phyloP scores from a whole-genome alignment of 1,140 invertebrate genomes.

The Caenorhabditis remanei region DNA sequence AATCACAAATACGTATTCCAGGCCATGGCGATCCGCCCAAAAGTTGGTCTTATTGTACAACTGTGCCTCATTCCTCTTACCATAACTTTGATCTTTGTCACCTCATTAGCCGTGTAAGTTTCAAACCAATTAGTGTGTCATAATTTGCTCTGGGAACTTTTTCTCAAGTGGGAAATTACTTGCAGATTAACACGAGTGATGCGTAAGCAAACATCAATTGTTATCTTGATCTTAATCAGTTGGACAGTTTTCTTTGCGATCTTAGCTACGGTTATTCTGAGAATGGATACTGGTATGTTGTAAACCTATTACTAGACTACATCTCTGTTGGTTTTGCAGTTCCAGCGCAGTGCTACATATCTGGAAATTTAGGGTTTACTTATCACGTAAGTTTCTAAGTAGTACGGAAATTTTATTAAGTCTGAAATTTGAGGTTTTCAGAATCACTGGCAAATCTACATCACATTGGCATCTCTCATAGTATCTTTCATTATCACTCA shows the following conservation, averaged over 20 bases:
- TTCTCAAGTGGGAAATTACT: background rate
- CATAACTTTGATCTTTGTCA: background rate
- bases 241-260: background rate
- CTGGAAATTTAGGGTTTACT: background rate
- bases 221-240: conserved; percentile 44
- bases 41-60: background rate
- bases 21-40: background rate
- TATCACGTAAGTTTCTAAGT: background rate
- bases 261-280: background rate
- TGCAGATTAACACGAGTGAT: conserved; percentile 40
- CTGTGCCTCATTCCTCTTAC: background rate
- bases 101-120: conserved; percentile 8
- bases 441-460: conserved; percentile 1
- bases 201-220: background rate
- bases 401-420: background rate
- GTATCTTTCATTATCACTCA: conserved; percentile 17
- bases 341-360: background rate
- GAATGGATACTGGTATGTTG: background rate
- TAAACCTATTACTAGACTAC: no score
- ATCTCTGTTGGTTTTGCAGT: no score
- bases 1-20: background rate
- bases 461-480: background rate
- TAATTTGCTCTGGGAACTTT: background rate
- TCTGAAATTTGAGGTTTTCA: background rate
- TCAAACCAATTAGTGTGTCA: background rate